Conservation (phyloP, 2,888 invertebrate genomes). For the Drosophila nr. medialis region DNA sequence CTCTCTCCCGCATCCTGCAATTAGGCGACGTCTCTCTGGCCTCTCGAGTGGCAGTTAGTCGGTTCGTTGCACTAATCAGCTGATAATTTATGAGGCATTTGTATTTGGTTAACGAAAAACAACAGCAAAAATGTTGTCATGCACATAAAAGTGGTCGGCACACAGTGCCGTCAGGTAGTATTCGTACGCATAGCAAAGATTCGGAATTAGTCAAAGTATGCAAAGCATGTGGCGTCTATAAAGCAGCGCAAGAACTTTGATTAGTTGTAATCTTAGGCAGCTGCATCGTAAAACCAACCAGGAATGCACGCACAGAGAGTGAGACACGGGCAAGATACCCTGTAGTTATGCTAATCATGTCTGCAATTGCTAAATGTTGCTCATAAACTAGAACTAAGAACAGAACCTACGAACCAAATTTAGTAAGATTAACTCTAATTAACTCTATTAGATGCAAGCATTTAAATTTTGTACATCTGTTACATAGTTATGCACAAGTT, state of each 20-base stretch:
- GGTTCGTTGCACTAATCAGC: slow-evolving; percentile 75
- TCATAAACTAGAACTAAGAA: background rate
- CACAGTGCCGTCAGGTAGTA: slow-evolving; percentile 6
- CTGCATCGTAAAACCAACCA: slow-evolving; percentile 60
- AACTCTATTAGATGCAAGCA: accelerated
- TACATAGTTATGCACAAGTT: background rate
- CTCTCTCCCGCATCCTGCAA: slow-evolving; percentile 46
- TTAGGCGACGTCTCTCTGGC: slow-evolving; percentile 33
- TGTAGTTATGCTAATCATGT: background rate
- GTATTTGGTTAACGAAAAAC: slow-evolving; percentile 54
- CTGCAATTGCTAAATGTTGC: background rate
- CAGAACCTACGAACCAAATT: accelerated
- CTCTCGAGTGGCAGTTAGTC: slow-evolving; percentile 29
- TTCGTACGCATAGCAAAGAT: slow-evolving; percentile 23
- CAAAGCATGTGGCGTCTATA: slow-evolving; percentile 61
- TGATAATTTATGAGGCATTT: slow-evolving; percentile 70
- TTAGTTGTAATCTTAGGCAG: slow-evolving; percentile 67
- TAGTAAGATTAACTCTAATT: background rate
- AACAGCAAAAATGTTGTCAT: slow-evolving; percentile 25
- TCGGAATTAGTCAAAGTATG: slow-evolving; percentile 64
- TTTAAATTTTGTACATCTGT: background rate
- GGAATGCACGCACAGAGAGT: background rate
- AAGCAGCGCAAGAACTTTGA: slow-evolving; percentile 54
- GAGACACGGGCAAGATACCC: background rate
- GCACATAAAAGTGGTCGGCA: slow-evolving; percentile 38